Base-by-base conservation (phyloP, 2,888 invertebrate species). In the Belgica antarctica region DNA sequence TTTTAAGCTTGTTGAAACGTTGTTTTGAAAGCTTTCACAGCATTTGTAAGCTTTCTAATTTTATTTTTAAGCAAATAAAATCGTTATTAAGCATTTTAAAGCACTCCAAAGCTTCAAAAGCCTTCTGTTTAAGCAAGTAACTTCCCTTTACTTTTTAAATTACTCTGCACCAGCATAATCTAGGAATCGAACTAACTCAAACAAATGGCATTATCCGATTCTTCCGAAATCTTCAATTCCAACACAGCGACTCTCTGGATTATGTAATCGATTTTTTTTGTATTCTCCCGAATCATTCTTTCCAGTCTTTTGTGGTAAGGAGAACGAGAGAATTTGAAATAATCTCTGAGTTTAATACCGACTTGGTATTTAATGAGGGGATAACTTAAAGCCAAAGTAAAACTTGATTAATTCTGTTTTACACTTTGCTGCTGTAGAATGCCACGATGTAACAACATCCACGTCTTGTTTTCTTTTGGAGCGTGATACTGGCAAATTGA, bases 251-350 rank as follows among this genome's bases (percentile, higher is more conserved):
- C 63, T 31, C 41, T n/a, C 12, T 41, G 41, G 65, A 65, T 65
- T 65, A 65, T 27, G 24, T n/a, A 65, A 65, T 65, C 65, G 65
- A 65, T 65, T 65, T 63, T 65, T 8, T 41, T 36, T 47, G 25
- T 47, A 8, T 5, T 22, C 5, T 41, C 41, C 10, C 15, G 34
- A 34, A n/a, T n/a, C 41, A 41, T n/a, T n/a, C n/a, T n/a, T n/a
- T n/a, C n/a, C 12, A 31, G 34, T 46, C 5, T 46, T 46, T 46
- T 15, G 46, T 15, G 25, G n/a, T 4, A 27, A 27, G 25, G 2
- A 22, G 25, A 25, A 15, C 25, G 10, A 15, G 2, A 27, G n/a
- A 17, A 17, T 52, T 52, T 52, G 59, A 2, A 59, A 15, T 59
- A 59, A 59, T 59, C 52, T 52, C 46, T 22, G 24, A 59, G 22